A percentile compares a stretch with the other conserved stretches of the same genome.
Conservation (phyloP, 2,113 vertebrate species). For the Rhinoptilus africanus region DNA sequence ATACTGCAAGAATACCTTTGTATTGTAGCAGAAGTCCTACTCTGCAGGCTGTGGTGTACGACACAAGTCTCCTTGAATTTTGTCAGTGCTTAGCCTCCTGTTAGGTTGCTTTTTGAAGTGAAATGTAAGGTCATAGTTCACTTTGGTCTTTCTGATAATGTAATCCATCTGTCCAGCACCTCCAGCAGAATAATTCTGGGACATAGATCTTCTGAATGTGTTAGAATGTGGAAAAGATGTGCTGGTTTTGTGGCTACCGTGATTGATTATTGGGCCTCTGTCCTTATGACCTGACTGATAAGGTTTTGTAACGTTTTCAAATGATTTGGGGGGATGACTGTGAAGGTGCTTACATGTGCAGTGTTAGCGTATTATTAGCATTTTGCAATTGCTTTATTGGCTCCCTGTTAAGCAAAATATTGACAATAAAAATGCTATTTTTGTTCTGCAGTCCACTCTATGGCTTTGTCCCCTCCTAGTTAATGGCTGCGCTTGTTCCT, state of each 20-base stretch:
- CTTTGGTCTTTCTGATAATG: background rate
- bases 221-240: background rate
- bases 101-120: background rate
- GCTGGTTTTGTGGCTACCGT: background rate
- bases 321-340: background rate
- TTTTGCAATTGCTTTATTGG: constrained; percentile 59
- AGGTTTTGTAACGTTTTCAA: background rate
- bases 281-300: background rate
- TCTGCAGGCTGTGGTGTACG: accelerated
- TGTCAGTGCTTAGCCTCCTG: background rate
- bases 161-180: background rate
- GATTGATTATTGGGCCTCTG: constrained; percentile 27
- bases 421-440: constrained; percentile 72
- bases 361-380: constrained; percentile 28
- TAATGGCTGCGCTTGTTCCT: constrained; percentile 52
- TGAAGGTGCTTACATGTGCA: constrained; percentile 10
- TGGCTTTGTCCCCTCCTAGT: constrained; percentile 42
- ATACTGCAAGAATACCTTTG: background rate
- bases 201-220: background rate
- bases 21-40: background rate
- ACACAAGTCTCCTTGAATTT: background rate
- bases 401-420: constrained; percentile 75
- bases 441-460: constrained; percentile 28
- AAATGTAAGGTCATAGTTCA: background rate
- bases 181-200: background rate